phyloP scores from a whole-genome alignment of 2,113 vertebrate species.

The Eidolon helvum region DNA sequence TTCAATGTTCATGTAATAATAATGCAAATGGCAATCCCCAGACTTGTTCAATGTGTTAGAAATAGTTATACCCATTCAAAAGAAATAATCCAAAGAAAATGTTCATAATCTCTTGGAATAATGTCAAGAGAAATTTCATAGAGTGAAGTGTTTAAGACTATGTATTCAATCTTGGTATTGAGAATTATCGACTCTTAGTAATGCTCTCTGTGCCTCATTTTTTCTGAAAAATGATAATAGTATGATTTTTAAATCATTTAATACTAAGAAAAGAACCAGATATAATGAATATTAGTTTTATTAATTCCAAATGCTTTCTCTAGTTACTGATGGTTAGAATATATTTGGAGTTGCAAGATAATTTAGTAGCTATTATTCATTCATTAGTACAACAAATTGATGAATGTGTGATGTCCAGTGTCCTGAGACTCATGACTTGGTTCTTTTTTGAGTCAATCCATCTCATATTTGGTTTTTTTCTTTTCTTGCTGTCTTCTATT shows the following conservation, averaged over 20 bases:
- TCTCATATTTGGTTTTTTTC: neutral
- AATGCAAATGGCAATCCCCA: neutral
- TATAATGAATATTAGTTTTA: neutral
- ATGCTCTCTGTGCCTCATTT: neutral
- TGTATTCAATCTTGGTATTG: neutral
- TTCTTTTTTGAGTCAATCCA: neutral
- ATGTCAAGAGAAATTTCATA: neutral
- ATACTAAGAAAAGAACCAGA: neutral
- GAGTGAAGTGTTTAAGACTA: neutral
- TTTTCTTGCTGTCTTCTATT: neutral
- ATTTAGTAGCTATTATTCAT: neutral
- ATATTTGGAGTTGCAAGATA: neutral
- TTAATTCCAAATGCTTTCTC: neutral
- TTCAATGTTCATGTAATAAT: neutral
- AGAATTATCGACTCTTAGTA: neutral
- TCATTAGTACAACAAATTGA: neutral
- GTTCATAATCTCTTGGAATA: neutral
- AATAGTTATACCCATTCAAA: neutral
- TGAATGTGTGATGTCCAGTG: neutral
- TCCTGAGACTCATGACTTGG: neutral
- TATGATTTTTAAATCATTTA: neutral
- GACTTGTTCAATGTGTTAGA: neutral
- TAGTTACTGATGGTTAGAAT: neutral
- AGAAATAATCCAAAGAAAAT: neutral
- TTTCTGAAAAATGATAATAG: neutral